A percentile compares a stretch with the other conserved stretches of the same genome.
Evolutionary conservation across 2,797 vertebrate genomes (phyloP).

Genomic region (Hydrocynus forskahlii): DNA sequence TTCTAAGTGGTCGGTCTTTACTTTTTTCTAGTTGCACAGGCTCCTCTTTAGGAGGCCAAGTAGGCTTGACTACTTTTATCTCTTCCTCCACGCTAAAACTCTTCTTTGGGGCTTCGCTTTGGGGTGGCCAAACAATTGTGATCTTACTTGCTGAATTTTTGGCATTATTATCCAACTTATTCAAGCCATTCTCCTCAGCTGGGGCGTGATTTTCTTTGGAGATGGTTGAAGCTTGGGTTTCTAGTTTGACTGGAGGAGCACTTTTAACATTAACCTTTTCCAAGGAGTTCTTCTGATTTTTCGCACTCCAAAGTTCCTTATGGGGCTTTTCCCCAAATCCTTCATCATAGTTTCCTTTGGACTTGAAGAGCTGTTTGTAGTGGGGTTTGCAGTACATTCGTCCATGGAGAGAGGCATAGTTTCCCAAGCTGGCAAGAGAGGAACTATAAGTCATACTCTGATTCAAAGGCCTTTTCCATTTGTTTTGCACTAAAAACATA

Average conservation of each 20-base stretch:
- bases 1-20: slow-evolving; percentile 59
- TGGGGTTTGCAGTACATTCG: slow-evolving; percentile 98
- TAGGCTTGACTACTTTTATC: slow-evolving; percentile 84
- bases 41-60: slow-evolving; percentile 87
- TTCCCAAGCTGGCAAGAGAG: slow-evolving; percentile 85
- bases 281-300: slow-evolving; percentile 71
- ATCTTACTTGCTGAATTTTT: slow-evolving; percentile 86
- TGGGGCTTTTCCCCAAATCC: slow-evolving; percentile 96
- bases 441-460: slow-evolving; percentile 23
- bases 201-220: slow-evolving; percentile 56
- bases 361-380: slow-evolving; percentile 97
- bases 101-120: slow-evolving; percentile 81
- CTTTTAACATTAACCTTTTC: slow-evolving; percentile 68
- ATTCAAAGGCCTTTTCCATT: background rate
- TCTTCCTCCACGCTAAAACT: slow-evolving; percentile 80
- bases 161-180: slow-evolving; percentile 68
- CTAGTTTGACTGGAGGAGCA: slow-evolving; percentile 65
- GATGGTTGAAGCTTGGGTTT: slow-evolving; percentile 53
- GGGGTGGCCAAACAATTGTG: slow-evolving; percentile 91
- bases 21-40: slow-evolving; percentile 54
- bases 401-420: slow-evolving; percentile 98
- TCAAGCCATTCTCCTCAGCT: slow-evolving; percentile 50
- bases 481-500: background rate
- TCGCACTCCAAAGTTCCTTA: slow-evolving; percentile 89
- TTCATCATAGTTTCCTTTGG: slow-evolving; percentile 99